phyloP scores from a whole-genome alignment of 2,888 invertebrate genomes.

The Salpingus planirostris region DNA sequence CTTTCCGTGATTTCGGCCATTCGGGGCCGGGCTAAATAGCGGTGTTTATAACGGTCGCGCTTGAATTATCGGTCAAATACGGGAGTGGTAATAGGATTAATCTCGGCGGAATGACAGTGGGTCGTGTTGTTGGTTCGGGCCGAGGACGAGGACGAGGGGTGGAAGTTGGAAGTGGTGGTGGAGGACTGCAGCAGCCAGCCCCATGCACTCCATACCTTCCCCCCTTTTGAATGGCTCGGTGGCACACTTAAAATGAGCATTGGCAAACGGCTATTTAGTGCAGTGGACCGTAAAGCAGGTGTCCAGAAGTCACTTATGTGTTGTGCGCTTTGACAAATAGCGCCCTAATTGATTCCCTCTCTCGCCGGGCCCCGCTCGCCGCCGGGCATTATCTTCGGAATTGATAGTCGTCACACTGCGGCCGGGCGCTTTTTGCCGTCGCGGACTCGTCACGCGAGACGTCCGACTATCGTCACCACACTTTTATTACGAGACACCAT shows the following conservation, averaged over 20 bases:
- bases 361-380: slow-evolving; percentile 19
- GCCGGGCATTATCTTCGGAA: slow-evolving; percentile 16
- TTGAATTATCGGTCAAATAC: slow-evolving; percentile 33
- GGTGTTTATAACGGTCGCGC: slow-evolving; percentile 34
- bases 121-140: slow-evolving; percentile 15
- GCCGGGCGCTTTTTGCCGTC: slow-evolving; percentile 4
- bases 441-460: slow-evolving; percentile 3
- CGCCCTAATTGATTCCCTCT: slow-evolving; percentile 31
- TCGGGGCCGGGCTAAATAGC: no score
- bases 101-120: slow-evolving; percentile 31
- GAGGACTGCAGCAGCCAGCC: no score
- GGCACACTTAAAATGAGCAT: slow-evolving; percentile 37
- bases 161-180: slow-evolving; percentile 23
- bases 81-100: slow-evolving; percentile 34
- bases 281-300: slow-evolving; percentile 41
- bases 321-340: slow-evolving; percentile 34
- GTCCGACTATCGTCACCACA: no score
- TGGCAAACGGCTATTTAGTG: slow-evolving; percentile 41
- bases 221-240: slow-evolving; percentile 30
- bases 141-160: slow-evolving; percentile 24
- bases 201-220: slow-evolving; percentile 12
- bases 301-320: slow-evolving; percentile 39
- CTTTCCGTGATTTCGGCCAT: no score
- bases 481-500: no score
- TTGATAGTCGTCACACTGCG: slow-evolving; percentile 11